Conservation (phyloP, 1,140 invertebrate species). For the Apocrypta bakeri region DNA sequence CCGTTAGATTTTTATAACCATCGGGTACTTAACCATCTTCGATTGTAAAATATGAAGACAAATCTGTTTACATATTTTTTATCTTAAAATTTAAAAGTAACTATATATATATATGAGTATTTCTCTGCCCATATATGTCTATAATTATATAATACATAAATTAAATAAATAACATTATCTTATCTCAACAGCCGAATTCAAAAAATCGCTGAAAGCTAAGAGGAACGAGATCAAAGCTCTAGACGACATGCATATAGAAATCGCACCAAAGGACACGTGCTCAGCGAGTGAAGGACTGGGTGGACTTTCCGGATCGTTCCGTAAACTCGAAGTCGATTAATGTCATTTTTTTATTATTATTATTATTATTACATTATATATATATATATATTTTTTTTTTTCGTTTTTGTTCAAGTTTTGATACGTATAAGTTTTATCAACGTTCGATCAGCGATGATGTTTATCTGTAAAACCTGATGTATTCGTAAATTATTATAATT, state of each 20-base stretch:
- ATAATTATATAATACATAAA: too few relatives aligned
- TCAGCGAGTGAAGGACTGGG: slow-evolving; percentile 80
- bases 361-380: too few relatives aligned
- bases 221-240: slow-evolving; percentile 81
- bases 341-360: background rate
- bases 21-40: too few relatives aligned
- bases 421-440: background rate
- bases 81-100: too few relatives aligned
- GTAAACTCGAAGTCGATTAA: slow-evolving; percentile 88
- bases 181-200: slow-evolving; percentile 75
- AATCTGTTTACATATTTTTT: too few relatives aligned
- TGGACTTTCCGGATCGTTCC: slow-evolving; percentile 84
- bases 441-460: background rate
- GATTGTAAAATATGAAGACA: too few relatives aligned
- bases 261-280: slow-evolving; percentile 78
- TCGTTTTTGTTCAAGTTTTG: background rate
- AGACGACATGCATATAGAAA: slow-evolving; percentile 86
- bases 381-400: too few relatives aligned
- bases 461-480: background rate
- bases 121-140: background rate
- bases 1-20: too few relatives aligned
- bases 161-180: too few relatives aligned
- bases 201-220: slow-evolving; percentile 79
- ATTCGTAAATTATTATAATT: slow-evolving; percentile 4
- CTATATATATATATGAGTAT: background rate